Evolutionary conservation across 2,888 invertebrate genomes (phyloP), one percentile per base, ranked within the genome.

Genomic region (Julus scandinavius): DNA sequence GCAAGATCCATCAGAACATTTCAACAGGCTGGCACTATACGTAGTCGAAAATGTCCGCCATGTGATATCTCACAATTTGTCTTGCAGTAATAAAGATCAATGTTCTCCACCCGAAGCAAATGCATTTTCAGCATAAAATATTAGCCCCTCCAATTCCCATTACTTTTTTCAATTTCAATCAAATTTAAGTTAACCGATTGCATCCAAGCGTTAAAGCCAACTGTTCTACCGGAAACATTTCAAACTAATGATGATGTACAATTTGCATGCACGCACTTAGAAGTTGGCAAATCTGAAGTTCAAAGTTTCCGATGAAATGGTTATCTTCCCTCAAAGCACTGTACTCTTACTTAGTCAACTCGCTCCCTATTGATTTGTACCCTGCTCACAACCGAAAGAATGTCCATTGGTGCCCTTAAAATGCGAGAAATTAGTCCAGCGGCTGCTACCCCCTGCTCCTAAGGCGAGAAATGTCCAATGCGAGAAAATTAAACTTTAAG

Each of bases 191-290:
- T 72, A 72, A 40, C 41, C 85, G 85, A 5, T 45, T 41, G 6
- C 85, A 85, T 40, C 85, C 41, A 85, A 38, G 85, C 85, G 85
- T 40, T 85, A 40, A 85, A 85, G 41, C 41, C 41, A 40, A 85
- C 45, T 85, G n/a, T 17, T 85, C 85, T 85, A 85, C 85, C 45
- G 85, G 85, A 85, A 85, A 85, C 41, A 85, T 85, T 85, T 85
- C 6, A 45, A 85, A 85, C 41, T 85, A 85, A 85, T 85, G 85
- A 45, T 45, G 85, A n/a, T 85, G 41, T 85, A 85, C 85, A 85
- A 85, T 85, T 85, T 85, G 45, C 85, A 85, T 45, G 29, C 38
- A 4, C 17, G 45, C 45, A 45, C 85, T 85, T 85, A 85, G 20
- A 40, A 20, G 6, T 20, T 11, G 63, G 63, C 63, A 20, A 20